A percentile compares a stretch with the other conserved stretches of the same genome.
phyloP scores from a whole-genome alignment of 2,113 vertebrate species.

The Ptilonorhynchus violaceus region DNA sequence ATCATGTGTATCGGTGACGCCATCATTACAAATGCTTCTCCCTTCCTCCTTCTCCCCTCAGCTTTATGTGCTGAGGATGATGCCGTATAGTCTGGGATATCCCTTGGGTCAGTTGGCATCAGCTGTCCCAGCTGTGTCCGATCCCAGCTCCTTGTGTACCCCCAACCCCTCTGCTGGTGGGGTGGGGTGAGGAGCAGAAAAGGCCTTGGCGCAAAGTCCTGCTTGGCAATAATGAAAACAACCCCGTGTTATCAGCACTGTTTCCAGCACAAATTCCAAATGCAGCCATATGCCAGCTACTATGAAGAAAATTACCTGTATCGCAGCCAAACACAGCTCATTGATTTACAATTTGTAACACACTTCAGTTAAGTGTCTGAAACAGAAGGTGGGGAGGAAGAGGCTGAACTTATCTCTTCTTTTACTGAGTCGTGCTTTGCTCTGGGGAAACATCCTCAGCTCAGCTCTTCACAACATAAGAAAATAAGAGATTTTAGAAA shows the following conservation, averaged over 20 bases:
- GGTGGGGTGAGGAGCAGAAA: not conserved
- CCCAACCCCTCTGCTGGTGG: not conserved
- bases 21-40: not conserved
- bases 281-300: too few relatives aligned
- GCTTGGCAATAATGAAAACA: not conserved
- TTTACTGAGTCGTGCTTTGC: not conserved
- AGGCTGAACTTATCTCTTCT: not conserved
- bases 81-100: rapidly evolving
- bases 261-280: not conserved
- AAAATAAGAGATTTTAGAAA: not conserved
- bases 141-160: not conserved
- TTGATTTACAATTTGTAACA: not conserved
- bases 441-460: not conserved
- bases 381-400: not conserved
- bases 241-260: not conserved
- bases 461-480: not conserved
- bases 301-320: not conserved
- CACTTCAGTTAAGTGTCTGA: not conserved
- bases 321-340: not conserved
- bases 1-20: not conserved
- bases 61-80: not conserved
- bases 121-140: not conserved
- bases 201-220: not conserved
- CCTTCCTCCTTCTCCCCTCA: not conserved
- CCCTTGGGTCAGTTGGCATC: not conserved